Base-by-base conservation (phyloP, 1,140 invertebrate species). In the Drosophila quadrilineata region DNA sequence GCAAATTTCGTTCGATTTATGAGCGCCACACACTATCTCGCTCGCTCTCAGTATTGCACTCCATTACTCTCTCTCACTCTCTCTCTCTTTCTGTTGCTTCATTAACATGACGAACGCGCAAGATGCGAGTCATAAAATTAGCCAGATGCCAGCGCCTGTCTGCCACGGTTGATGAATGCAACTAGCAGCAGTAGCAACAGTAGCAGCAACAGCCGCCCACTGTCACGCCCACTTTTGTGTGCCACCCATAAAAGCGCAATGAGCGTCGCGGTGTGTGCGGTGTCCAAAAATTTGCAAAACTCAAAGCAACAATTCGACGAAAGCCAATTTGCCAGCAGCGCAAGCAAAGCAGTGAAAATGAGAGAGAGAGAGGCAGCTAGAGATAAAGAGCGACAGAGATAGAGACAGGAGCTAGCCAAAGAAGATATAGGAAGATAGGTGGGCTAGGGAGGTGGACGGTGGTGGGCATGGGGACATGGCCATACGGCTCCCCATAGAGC, bases 241-340 rank as follows among this genome's bases (percentile, higher is more conserved):
- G 8, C 24, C 41, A 54, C 24, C 60, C 49, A 73, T 73, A 70
- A 73, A 73, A 73, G 49, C 60, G 59, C 71, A 73, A 65, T 70
- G 54, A 48, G 58, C 70, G 38, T 36, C 35, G 67, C n/a, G n/a
- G n/a, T n/a, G 46, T 43, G 65, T 40, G 48, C 41, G 59, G 64
- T 70, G 77, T 66, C 73, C 74, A 84, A 85, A 84, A 84, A 85
- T 84, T 85, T 84, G 80, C 79, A 85, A 85, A 85, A 85, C 79
- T 85, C 79, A 85, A 85, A 85, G 79, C 79, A 85, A 85, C 79
- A 79, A 85, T 85, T 85, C 79, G 79, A 79, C 79, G 79, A 77
- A 85, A 85, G 79, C 79, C 79, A 85, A 85, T 85, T 85, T 80
- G 64, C 41, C 66, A 75, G 71, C 64, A 71, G 49, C 45, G 40